These are phyloP conservation scores for Anolis sagrei DNA, from an alignment of 2,113 vertebrate genomes.

Conservation along the genomic window DNA sequence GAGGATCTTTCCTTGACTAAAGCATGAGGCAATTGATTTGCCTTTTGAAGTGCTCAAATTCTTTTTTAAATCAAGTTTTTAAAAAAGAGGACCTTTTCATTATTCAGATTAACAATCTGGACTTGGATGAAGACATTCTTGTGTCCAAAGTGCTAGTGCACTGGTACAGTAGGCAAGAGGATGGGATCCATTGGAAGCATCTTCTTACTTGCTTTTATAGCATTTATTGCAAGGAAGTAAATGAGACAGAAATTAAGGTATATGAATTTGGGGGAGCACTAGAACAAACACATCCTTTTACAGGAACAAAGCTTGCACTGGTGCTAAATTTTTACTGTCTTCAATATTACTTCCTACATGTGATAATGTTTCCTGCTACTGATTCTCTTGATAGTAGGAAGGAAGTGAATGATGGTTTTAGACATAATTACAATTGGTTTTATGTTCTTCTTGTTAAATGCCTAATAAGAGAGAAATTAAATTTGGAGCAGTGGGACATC, in stretches of 20 bases:
- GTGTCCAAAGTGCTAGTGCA: slow-evolving; percentile 17
- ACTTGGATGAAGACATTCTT: rapidly evolving
- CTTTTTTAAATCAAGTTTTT: slow-evolving; percentile 33
- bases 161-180: not conserved
- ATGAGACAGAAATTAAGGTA: not conserved
- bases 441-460: slow-evolving; percentile 24
- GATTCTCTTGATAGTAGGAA: slow-evolving; percentile 14
- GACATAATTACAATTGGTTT: not conserved
- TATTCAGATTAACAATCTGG: not conserved
- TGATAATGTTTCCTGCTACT: not conserved
- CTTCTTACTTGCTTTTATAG: not conserved
- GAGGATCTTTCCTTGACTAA: no score
- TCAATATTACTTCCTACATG: not conserved
- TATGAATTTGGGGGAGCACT: not conserved
- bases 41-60: not conserved
- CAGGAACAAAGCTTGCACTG: not conserved
- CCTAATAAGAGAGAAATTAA: not conserved
- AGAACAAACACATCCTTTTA: not conserved
- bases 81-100: slow-evolving; percentile 23
- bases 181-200: not conserved
- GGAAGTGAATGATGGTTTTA: not conserved
- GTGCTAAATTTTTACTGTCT: not conserved
- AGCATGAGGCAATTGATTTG: not conserved
- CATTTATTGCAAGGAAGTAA: not conserved
- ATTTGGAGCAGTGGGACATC: not conserved